Base-by-base conservation (phyloP, 2,888 invertebrate genomes). In the Plebejus melissa region DNA sequence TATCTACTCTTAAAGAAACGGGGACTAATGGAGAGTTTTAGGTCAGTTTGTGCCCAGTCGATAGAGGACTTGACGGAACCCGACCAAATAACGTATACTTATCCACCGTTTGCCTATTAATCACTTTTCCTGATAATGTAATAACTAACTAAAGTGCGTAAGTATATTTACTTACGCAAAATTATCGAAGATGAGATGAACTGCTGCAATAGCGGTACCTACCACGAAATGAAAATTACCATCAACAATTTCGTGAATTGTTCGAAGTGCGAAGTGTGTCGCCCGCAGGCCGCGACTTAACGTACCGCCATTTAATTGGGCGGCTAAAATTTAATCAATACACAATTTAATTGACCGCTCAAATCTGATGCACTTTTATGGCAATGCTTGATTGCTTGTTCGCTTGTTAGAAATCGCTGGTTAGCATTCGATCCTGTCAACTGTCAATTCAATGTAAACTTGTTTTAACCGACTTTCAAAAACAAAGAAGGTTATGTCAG, bases 281-380 rank as follows among this genome's bases (percentile, higher is more conserved):
- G 85, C 87, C 86, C 81, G 70, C 74, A 76, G 76, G 82, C 80
- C 82, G 79, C 79, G 81, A 77, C 77, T 76, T 58, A 71, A 58
- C 76, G 74, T 76, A 75, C 69, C 16, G 50, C 90, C 89, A 89
- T 90, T 89, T 91, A 90, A 92, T 91, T 90, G 90, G 89, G 85
- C 86, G 87, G 85, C 87, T 90, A 90, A 90, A 88, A 88, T 90
- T 90, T 91, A 90, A 91, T 91, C 91, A 91, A 90, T 89, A 88
- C 86, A 81, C 87, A 88, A 90, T 90, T 90, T 90, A 90, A 91
- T 90, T 89, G 88, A 88, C 87, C 82, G 83, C 83, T 86, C 84
- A 81, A 84, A 86, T 84, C 82, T 83, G 87, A 87, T 90, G 88
- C 86, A 87, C 87, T 87, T 90, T 88, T 89, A 89, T 85, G 87